phyloP scores from a whole-genome alignment of 2,797 vertebrate genomes.

The Brachyalestes nurse region DNA sequence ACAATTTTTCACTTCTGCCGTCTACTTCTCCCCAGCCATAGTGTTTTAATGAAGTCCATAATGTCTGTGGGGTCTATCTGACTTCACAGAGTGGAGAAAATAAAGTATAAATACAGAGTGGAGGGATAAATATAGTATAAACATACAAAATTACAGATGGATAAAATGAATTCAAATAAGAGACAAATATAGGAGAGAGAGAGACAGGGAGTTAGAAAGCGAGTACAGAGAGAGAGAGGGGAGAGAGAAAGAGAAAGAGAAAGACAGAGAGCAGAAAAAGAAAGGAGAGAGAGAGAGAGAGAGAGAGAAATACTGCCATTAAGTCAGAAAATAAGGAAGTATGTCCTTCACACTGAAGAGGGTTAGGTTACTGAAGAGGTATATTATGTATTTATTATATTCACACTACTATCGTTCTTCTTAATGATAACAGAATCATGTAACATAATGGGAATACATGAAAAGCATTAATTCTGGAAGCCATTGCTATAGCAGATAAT shows the following conservation, averaged over 20 bases:
- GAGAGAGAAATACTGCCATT: background rate
- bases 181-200: background rate
- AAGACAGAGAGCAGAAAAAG: background rate
- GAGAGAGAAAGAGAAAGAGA: no score
- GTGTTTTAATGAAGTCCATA: constrained; percentile 22
- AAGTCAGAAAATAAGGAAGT: background rate
- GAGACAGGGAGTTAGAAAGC: background rate
- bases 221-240: background rate
- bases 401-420: background rate
- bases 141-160: background rate
- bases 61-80: constrained; percentile 25
- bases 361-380: background rate
- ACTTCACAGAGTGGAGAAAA: constrained; percentile 9
- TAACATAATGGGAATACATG: background rate
- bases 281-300: background rate
- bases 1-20: background rate
- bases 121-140: background rate
- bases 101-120: background rate
- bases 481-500: background rate
- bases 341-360: background rate
- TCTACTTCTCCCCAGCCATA: constrained; percentile 8
- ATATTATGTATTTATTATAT: background rate
- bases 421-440: no score
- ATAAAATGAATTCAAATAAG: background rate
- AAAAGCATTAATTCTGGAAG: background rate